These are phyloP conservation scores for Hydraecia micacea DNA, from an alignment of 2,888 invertebrate genomes.

Conservation along the genomic window DNA sequence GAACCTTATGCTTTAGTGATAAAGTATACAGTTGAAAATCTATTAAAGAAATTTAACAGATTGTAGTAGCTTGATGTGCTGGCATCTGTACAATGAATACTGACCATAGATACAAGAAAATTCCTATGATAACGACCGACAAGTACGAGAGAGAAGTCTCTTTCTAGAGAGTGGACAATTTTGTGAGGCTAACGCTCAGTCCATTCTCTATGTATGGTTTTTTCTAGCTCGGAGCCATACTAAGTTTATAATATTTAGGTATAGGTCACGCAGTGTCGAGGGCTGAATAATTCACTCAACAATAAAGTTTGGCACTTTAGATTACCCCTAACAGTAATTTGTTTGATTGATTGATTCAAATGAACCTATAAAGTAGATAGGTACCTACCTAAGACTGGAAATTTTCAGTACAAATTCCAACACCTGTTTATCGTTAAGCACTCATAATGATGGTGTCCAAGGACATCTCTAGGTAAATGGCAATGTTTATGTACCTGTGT, in stretches of 20 bases:
- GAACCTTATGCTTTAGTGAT: too few relatives aligned
- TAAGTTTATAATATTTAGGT: not conserved
- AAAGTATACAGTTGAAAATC: too few relatives aligned
- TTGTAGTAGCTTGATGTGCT: too few relatives aligned
- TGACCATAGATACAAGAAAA: too few relatives aligned
- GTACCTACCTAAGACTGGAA: constrained; percentile 2
- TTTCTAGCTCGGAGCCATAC: not conserved
- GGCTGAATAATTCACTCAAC: constrained; percentile 12
- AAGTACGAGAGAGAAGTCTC: too few relatives aligned
- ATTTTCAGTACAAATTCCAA: constrained; percentile 42
- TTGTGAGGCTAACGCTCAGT: too few relatives aligned
- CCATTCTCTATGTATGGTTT: too few relatives aligned
- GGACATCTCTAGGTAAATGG: constrained; percentile 59
- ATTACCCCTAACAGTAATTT: constrained; percentile 3
- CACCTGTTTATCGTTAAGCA: constrained; percentile 34
- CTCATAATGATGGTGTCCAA: constrained; percentile 59
- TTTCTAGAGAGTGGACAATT: too few relatives aligned
- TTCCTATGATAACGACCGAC: too few relatives aligned
- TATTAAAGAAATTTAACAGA: too few relatives aligned
- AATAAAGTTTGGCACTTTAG: constrained; percentile 10
- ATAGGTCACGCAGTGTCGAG: not conserved
- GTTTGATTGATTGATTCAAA: constrained; percentile 24
- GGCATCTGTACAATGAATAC: too few relatives aligned
- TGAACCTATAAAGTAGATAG: not conserved
- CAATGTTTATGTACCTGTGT: constrained; percentile 50